phyloP scores from a whole-genome alignment of 2,113 vertebrate genomes.

The Orthonyx spaldingii region DNA sequence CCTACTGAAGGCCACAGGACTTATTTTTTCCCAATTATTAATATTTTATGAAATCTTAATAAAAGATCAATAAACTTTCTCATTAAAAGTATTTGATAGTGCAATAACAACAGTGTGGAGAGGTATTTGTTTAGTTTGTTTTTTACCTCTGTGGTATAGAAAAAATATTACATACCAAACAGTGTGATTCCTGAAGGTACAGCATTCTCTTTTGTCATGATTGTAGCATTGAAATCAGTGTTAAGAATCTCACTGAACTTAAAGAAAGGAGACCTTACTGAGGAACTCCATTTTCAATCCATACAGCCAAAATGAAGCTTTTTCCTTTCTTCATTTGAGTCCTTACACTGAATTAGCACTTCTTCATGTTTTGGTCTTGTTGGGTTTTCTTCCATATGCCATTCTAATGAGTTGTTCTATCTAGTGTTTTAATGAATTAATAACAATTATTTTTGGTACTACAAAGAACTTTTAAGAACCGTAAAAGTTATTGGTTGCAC shows the following conservation, averaged over 20 bases:
- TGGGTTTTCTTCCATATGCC: background rate
- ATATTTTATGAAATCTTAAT: background rate
- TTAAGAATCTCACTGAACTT: background rate
- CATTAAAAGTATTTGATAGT: background rate
- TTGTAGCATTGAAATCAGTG: background rate
- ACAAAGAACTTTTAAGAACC: background rate
- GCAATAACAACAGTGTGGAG: background rate
- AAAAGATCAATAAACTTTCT: background rate
- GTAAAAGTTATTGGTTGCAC: background rate
- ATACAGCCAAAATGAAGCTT: background rate
- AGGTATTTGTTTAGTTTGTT: background rate
- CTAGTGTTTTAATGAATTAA: background rate
- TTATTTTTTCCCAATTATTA: background rate
- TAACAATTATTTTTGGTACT: background rate
- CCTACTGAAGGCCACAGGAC: background rate
- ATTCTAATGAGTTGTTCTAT: background rate
- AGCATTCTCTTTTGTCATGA: background rate
- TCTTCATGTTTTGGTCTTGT: background rate
- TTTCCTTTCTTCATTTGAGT: background rate
- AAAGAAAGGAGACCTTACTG: background rate
- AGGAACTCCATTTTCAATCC: background rate
- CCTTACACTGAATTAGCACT: background rate
- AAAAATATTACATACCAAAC: rapidly evolving
- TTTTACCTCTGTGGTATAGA: background rate
- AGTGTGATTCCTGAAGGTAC: background rate